These are phyloP conservation scores for Elanoides forficatus DNA, from an alignment of 2,113 vertebrate genomes.

Conservation along the genomic window DNA sequence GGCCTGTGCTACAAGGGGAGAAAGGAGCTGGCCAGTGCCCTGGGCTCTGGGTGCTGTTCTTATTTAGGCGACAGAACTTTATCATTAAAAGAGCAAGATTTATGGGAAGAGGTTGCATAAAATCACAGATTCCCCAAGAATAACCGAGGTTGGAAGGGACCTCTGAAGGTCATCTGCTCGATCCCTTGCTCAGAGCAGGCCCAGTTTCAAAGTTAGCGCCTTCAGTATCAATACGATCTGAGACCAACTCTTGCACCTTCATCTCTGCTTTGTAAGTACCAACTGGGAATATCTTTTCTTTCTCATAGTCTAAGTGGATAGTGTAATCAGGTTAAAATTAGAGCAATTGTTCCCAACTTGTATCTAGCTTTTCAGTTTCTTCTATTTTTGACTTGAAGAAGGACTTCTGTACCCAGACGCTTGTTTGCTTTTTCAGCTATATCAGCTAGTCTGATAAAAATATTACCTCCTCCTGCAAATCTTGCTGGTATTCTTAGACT, in stretches of 20 bases:
- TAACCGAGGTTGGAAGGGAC: not conserved
- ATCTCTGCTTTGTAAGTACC: not conserved
- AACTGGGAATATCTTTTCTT: not conserved
- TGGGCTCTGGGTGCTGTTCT: not conserved
- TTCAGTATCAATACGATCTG: not conserved
- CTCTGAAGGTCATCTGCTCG: not conserved
- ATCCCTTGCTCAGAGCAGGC: not conserved
- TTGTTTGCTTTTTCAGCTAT: slow-evolving; percentile 28
- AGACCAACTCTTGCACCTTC: not conserved
- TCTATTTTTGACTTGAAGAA: slow-evolving; percentile 46
- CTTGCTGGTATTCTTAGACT: slow-evolving; percentile 9
- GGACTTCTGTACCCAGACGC: not conserved
- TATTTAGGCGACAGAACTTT: not conserved
- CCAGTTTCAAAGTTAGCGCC: not conserved
- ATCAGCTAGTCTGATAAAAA: slow-evolving; percentile 36
- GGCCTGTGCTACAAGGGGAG: not conserved
- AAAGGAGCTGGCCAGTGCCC: not conserved
- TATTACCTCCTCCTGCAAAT: not conserved
- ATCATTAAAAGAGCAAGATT: not conserved
- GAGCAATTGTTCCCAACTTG: not conserved
- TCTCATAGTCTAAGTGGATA: not conserved
- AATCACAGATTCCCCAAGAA: not conserved
- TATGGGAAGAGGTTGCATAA: not conserved
- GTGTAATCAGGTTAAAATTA: slow-evolving; percentile 8
- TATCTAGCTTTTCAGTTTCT: not conserved